Evolutionary conservation across 2,113 vertebrate genomes (phyloP), one percentile per base, ranked within the genome.

Genomic region (Scartelaos histophorus): DNA sequence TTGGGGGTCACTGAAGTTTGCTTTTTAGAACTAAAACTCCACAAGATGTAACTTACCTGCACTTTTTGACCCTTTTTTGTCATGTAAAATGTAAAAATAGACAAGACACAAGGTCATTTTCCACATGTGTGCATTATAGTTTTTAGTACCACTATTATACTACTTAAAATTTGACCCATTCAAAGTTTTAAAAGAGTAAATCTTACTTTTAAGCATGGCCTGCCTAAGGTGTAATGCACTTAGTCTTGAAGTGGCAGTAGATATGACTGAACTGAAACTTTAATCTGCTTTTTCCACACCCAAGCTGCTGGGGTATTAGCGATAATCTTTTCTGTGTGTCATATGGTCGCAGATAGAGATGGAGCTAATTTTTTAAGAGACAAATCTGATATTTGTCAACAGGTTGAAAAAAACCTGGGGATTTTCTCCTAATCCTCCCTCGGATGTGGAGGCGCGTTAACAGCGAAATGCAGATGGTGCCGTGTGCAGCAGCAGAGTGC

Each of bases 351-450:
- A 92, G 93, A 93, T 93, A 93, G 93, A 88, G 93, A 94, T 92
- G 88, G 88, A 92, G 92, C 93, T 94, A 89, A 95, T 94, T 94
- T 94, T 91, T 93, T 92, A 86, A 61, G 88, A 94, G 93, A 94
- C 93, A 95, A 93, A 94, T 94, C 94, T 94, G 93, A 94, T 94
- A 94, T 94, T 94, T 93, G 93, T 94, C 93, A 94, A 94, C 92
- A 85, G 91, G 90, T 90, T 91, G 80, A 90, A 94, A 92, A 93
- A 94, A 92, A 85, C 80, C 79, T 70, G 83, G 92, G 93, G 91
- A 92, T 94, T 94, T 93, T 87, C 88, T 83, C 65, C 87, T 94
- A 94, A 94, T 93, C 93, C 93, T 91, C 82, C 83, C 81, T 87
- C 75, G 90, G 90, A 92, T 92, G 91, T 87, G 91, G 89, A 93